Percentiles rank a stretch among this genome's conserved stretches.
phyloP scores from a whole-genome alignment of 2,113 vertebrate genomes.

The Sturnus vulgaris region DNA sequence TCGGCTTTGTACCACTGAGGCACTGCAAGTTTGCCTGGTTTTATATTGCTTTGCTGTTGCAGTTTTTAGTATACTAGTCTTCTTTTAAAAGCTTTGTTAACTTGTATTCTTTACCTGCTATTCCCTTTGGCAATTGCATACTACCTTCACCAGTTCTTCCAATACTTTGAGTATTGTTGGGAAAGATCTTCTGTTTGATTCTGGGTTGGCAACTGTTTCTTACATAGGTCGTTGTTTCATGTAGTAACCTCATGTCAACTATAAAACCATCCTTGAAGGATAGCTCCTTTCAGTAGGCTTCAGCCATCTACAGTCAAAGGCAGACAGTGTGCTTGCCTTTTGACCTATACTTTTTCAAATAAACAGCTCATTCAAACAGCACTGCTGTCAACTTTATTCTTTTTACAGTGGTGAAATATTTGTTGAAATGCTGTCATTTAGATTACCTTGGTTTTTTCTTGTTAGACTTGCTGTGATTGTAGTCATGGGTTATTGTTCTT shows the following conservation, averaged over 20 bases:
- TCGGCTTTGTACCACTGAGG: background rate
- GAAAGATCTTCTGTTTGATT: background rate
- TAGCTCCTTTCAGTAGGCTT: background rate
- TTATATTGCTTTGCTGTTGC: background rate
- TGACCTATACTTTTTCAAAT: background rate
- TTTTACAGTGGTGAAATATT: background rate
- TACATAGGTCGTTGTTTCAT: background rate
- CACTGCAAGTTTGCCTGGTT: background rate
- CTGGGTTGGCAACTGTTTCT: background rate
- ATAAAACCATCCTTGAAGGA: background rate
- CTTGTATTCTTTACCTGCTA: background rate
- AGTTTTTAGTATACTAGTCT: background rate
- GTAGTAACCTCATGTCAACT: background rate
- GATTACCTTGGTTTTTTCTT: background rate
- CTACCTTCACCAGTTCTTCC: background rate
- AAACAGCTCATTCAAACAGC: background rate
- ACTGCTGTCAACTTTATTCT: background rate
- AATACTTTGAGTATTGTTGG: background rate
- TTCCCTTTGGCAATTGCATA: background rate
- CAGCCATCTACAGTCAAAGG: background rate
- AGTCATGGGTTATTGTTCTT: background rate
- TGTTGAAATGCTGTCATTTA: background rate
- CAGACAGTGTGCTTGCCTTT: background rate
- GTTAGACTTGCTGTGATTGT: background rate
- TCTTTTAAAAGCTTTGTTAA: background rate